Evolutionary conservation across 2,797 vertebrate genomes (phyloP), one percentile per base, ranked within the genome.

Genomic region (Acomys russatus): DNA sequence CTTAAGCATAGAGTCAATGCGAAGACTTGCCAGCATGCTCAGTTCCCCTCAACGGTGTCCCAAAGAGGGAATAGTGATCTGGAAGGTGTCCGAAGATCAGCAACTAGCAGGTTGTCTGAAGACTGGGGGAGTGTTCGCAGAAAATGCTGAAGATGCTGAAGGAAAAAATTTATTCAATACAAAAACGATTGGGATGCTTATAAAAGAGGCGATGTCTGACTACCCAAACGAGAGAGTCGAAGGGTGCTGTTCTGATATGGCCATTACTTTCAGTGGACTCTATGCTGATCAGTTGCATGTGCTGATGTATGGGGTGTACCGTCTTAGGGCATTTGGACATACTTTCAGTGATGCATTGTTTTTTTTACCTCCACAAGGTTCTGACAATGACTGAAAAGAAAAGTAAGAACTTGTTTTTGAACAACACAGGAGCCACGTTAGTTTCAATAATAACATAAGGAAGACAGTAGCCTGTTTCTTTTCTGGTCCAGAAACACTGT

Each of bases 271-370:
- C 98, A 98, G 97, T 0, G 99, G 98, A 20, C 98, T 99, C 98
- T 98, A 99, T 20, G 99, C 99, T 0, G 99, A 98, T 97, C 99
- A 99, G 85, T 99, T 99, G 99, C 99, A 99, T 14, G 99, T 99
- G 54, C 99, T 99, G 99, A 99, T 99, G 99, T 99, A 99, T 9
- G 99, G 99, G 0, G 99, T 99, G 38, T 99, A 99, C 98, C 98
- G 99, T 96, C 99, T 99, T 73, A 98, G 99, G 82, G 99, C 99
- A 1, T 99, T 99, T 0, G 99, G 99, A 30, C 99, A 99, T 96
- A 97, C 98, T 0, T 99, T 99, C 97, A 99, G 98, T 0, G 99
- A 99, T 80, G 99, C 98, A 0, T 98, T 99, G 18, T 88, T 98
- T n/a, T 99, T 99, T 98, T 96, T 99, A 82, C 99, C 99, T 2